Evolutionary conservation across 2,113 vertebrate genomes (phyloP), one percentile per base, ranked within the genome.

Genomic region (Epinephelus moara): DNA sequence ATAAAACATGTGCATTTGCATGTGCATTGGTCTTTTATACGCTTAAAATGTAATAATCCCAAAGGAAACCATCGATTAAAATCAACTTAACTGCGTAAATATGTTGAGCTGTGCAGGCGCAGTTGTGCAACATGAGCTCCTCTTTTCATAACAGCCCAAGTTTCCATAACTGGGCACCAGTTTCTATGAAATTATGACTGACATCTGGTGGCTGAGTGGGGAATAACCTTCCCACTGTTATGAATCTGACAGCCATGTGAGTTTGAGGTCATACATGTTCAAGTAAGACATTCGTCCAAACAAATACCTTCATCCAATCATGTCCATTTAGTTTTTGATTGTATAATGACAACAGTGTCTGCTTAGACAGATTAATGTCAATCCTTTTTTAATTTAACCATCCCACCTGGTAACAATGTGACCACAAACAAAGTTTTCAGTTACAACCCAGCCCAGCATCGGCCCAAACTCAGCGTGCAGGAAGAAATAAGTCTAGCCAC

Each of bases 191-290:
- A 72, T 6, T 3, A 59, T 83, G 76, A 49, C 79, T 85, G 90
- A 68, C 88, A 82, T 72, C 84, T 93, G 52, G 85, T 86, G 91
- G 88, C 21, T 45, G 52, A 81, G 5, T 10, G 49, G 30, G 21
- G 15, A 8, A 21, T 4, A 52, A 45, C 3, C 0, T 9, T 9
- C 10, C 3, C 4, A 33, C 27, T 57, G 1, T 27, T 53, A 49
- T 30, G n/a, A 74, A 78, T 68, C 30, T 23, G 14, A 63, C 61
- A 49, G 57, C 73, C 13, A 49, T 6, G 19, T 4, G 8, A 33
- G 42, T 14, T 49, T 62, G 19, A n/a, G 17, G 19, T 37, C 57
- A 61, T 3, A 42, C 23, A 30, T 53, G 47, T 68, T n/a, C 0
- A 42, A 67, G 52, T 12, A 60, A 69, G 25, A 33, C 27, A 4